A percentile compares a stretch with the other conserved stretches of the same genome.
phyloP scores from a whole-genome alignment of 2,797 vertebrate genomes.

The Clarias fuscus region DNA sequence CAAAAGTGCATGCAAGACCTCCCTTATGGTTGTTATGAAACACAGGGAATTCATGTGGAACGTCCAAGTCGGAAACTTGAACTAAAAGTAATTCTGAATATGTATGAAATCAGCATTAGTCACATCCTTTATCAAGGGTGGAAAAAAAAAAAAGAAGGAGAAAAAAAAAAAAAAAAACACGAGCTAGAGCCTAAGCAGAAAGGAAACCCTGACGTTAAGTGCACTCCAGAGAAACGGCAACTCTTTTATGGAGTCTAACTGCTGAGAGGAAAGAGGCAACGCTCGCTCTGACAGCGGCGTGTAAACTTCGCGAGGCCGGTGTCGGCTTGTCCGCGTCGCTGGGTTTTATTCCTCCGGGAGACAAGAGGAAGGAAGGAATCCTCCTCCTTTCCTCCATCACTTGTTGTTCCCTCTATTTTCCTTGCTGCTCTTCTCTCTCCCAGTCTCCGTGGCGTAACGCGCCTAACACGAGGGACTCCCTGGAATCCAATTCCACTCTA shows the following conservation, averaged over 20 bases:
- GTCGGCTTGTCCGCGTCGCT: slow-evolving; percentile 59
- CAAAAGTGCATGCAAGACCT: neutral
- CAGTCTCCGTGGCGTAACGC: slow-evolving; percentile 57
- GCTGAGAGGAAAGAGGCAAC: slow-evolving; percentile 64
- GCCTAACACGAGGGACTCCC: slow-evolving; percentile 68
- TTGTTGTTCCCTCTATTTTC: slow-evolving; percentile 38
- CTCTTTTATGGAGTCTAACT: slow-evolving; percentile 59
- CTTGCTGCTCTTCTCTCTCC: slow-evolving; percentile 67
- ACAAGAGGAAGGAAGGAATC: slow-evolving; percentile 44
- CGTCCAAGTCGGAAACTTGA: neutral
- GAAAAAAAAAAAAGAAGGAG: neutral
- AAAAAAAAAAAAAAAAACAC: neutral
- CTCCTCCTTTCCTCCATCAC: slow-evolving; percentile 21
- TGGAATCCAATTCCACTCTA: slow-evolving; percentile 70
- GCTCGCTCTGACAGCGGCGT: slow-evolving; percentile 62
- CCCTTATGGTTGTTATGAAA: neutral
- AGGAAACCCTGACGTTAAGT: slow-evolving; percentile 29
- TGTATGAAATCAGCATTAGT: neutral
- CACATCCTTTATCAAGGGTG: slow-evolving; percentile 18
- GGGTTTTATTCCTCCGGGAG: slow-evolving; percentile 54
- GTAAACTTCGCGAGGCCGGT: slow-evolving; percentile 68
- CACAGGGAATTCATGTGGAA: neutral
- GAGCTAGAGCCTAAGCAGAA: slow-evolving; percentile 7
- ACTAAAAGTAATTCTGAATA: neutral
- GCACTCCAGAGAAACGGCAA: slow-evolving; percentile 34